A percentile compares a stretch with the other conserved stretches of the same genome.
Evolutionary conservation across 1,140 invertebrate genomes (phyloP).

Genomic region (Gonatopus flavifemur): DNA sequence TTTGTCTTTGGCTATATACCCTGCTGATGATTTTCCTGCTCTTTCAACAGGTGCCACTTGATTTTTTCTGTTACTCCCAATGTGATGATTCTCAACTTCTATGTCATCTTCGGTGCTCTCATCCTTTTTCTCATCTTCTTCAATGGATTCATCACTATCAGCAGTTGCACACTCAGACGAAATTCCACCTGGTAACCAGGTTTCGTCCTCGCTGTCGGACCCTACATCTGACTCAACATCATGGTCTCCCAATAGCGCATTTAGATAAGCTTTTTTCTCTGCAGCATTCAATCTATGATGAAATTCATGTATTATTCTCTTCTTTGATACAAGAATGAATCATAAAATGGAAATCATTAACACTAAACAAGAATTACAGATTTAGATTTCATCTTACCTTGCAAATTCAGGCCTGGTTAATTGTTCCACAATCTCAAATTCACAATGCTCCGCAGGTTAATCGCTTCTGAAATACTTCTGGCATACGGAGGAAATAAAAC

Average conservation of each 20-base stretch:
- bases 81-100: conserved; percentile 14
- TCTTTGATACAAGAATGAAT: not conserved
- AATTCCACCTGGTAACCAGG: conserved; percentile 1
- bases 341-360: not conserved
- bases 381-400: too few relatives aligned
- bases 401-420: not conserved
- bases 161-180: not conserved
- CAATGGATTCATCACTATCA: not conserved
- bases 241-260: not conserved
- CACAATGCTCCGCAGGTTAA: too few relatives aligned
- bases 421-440: not conserved
- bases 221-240: not conserved
- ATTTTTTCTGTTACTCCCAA: conserved; percentile 4
- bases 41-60: not conserved
- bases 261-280: not conserved
- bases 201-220: conserved; percentile 10
- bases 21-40: not conserved
- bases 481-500: too few relatives aligned
- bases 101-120: conserved; percentile 1
- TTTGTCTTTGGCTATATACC: conserved; percentile 6
- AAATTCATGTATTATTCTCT: not conserved
- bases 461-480: too few relatives aligned
- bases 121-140: conserved; percentile 1
- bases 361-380: not conserved
- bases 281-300: not conserved